Conservation (phyloP, 2,797 vertebrate genomes). For the Anas capensis region DNA sequence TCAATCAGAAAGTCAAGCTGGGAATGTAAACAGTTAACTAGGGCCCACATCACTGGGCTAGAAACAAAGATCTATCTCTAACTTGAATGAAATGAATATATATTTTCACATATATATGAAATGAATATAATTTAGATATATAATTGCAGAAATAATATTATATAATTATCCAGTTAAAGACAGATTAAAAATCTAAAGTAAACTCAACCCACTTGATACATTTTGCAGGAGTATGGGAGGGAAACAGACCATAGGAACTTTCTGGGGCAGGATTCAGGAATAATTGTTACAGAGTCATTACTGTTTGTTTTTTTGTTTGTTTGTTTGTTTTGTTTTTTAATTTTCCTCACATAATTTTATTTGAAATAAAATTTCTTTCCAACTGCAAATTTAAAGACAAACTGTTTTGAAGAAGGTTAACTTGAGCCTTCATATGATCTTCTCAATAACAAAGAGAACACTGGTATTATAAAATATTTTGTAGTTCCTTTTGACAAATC, state of each 20-base stretch:
- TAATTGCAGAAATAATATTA: neutral
- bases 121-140: neutral
- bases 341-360: neutral
- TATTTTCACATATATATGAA: neutral
- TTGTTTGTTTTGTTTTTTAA: neutral
- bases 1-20: neutral
- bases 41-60: accelerated
- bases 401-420: neutral
- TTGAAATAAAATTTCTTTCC: neutral
- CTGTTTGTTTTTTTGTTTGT: neutral
- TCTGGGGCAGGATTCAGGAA: neutral
- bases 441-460: neutral
- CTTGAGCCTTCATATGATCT: neutral
- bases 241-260: neutral
- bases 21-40: neutral
- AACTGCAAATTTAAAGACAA: neutral
- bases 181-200: neutral
- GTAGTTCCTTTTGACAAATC: neutral
- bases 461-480: neutral
- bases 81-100: neutral
- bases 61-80: neutral
- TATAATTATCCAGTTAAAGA: neutral
- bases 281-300: neutral
- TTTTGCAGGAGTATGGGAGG: neutral
- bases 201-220: neutral